A percentile compares a stretch with the other conserved stretches of the same genome.
Evolutionary conservation across 1,140 invertebrate species (phyloP).

Genomic region (Micrasema longulum): DNA sequence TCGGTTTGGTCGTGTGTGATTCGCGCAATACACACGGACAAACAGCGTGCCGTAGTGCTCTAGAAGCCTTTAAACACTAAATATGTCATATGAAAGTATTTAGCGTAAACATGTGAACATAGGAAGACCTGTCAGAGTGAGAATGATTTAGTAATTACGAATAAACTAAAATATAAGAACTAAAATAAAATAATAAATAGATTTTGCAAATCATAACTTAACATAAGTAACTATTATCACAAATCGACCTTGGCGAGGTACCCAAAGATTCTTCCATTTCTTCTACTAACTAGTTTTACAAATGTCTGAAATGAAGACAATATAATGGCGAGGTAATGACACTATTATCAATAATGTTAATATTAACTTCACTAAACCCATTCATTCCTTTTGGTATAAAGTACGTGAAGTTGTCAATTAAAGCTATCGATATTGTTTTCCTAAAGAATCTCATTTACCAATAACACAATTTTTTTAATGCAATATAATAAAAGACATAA

Average conservation of each 20-base stretch:
- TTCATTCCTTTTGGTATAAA: background rate
- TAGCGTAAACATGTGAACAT: conserved; percentile 27
- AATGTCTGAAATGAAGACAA: conserved; percentile 51
- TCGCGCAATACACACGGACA: conserved; percentile 34
- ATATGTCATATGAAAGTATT: conserved; percentile 17
- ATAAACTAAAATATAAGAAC: conserved; percentile 42
- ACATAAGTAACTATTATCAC: conserved; percentile 51
- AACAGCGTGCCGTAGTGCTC: conserved; percentile 7
- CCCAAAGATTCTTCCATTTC: conserved; percentile 37
- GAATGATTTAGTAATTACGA: conserved; percentile 31
- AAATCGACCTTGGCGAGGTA: conserved; percentile 41
- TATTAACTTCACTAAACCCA: background rate
- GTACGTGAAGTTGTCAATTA: too few relatives aligned
- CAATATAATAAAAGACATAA: too few relatives aligned
- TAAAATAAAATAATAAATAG: conserved; percentile 51
- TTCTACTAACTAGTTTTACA: conserved; percentile 33
- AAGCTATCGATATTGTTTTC: too few relatives aligned
- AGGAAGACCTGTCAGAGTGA: conserved; percentile 28
- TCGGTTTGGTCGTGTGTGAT: conserved; percentile 21
- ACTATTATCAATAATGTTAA: background rate
- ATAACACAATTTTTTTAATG: too few relatives aligned
- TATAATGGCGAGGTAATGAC: conserved; percentile 33
- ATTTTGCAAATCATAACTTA: conserved; percentile 56
- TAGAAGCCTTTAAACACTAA: conserved; percentile 12
- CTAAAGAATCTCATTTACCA: too few relatives aligned